Base-by-base conservation (phyloP, 1,140 invertebrate species). In the Steinernema khuongi region DNA sequence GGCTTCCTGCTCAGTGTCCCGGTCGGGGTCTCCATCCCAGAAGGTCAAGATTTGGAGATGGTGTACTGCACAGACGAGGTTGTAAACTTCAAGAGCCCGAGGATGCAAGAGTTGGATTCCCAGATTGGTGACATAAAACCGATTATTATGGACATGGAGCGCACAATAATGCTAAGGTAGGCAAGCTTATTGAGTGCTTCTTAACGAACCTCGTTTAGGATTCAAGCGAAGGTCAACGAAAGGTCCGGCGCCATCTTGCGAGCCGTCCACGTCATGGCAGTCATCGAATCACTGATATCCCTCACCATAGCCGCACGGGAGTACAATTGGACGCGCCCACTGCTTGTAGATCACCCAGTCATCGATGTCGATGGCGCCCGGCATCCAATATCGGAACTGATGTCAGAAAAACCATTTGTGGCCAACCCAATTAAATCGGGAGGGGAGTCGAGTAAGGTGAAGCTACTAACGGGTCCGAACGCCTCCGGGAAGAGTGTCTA, bases 401-500 rank as follows among this genome's bases (percentile, higher is more conserved):
- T 71, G 31, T 74, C 1, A 70, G 72, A 66, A 76, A 66, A 31
- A 1, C 43, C 14, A 1, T 83, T 81, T 66, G 77, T 83, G 14
- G 26, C 77, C 18, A 83, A 83, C 80, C 77, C 83, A 14, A 83
- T 85, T 26, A 33, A 26, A 28, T 75, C 67, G 30, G 80, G 79
- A n/a, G 77, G 76, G 11, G 79, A 86, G 11, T 77, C 86, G 72
- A 88, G 89, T 14, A 88, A 89, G 71, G 88, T 94, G 1, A 92
- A 92, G 83, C 88, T 96, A 31, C 81, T 96, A 17, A 93, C 92
- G 1, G 92, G 93, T 0, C 92, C 93, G 0, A 96, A 96, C 86
- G 90, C 92, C 7, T 92, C 92, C 83, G 94, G 94, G 0, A 97
- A 97, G 86, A 94, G 91, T 79, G 89, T 94, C 29, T 96, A 93